Evolutionary conservation across 2,113 vertebrate genomes (phyloP), one percentile per base, ranked within the genome.

Genomic region (Lethenteron camtschaticum): DNA sequence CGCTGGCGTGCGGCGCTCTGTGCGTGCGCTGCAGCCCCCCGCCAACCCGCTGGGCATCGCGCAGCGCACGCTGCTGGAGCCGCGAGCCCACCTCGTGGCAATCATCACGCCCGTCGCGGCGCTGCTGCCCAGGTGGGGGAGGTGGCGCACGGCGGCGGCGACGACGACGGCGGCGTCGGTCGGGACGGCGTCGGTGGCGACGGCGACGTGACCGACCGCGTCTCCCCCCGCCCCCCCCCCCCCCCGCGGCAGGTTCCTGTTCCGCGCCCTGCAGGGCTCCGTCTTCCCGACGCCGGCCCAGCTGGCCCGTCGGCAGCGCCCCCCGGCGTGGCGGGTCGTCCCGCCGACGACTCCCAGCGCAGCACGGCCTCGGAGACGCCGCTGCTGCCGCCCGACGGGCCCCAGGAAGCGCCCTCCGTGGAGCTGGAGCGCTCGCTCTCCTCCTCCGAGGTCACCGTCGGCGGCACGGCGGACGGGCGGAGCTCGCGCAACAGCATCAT

Each of bases 21-120:
- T 97, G 90, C 0, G 58, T 94, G 72, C 69, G 72, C 76, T 91
- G 90, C 77, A 96, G 82, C 80, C 84, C 82, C 87, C 89, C 7
- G 76, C 79, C 75, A 84, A 81, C 72, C 86, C 90, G 0, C 87
- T 92, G 76, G 86, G 87, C 85, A 81, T 84, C 57, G 83, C 88
- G 77, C 82, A 94, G 76, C 74, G 57, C 11, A 86, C 89, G 80
- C 81, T 97, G 74, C 78, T 80, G 2, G 84, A 90, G 8, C 85
- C 87, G 68, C 77, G 73, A 12, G 94, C 91, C 81, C 91, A 90
- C 74, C 78, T 95, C 1, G 68, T 89, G 70, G 90, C 87, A 74
- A 70, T 87, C 60, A 75, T 96, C 73, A 84, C 86, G 1, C 86
- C 86, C 0, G 77, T 82, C 20, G 71, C 78, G 3, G 90, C 94